Conservation (phyloP, 1,140 invertebrate genomes). For the Tetranychus cinnabarinus region DNA sequence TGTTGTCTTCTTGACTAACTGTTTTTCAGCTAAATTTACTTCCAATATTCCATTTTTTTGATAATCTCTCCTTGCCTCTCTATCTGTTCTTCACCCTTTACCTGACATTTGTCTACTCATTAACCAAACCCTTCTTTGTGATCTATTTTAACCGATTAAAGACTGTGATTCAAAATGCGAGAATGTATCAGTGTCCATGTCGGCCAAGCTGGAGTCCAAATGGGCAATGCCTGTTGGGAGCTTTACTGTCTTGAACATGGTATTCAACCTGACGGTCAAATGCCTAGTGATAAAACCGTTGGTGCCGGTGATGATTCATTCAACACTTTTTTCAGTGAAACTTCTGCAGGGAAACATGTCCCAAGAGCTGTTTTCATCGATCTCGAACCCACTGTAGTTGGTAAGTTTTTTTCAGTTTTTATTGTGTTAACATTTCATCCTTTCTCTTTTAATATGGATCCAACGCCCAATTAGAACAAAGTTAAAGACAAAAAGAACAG, state of each 20-base stretch:
- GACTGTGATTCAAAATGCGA: slow-evolving; percentile 14
- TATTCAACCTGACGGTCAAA: slow-evolving; percentile 17
- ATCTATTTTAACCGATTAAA: background rate
- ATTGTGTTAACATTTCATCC: slow-evolving; percentile 41
- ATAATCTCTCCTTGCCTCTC: no score
- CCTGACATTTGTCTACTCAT: background rate
- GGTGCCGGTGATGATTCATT: slow-evolving; percentile 53
- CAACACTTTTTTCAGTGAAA: slow-evolving; percentile 74
- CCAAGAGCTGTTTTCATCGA: slow-evolving; percentile 59
- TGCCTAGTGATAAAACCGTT: slow-evolving; percentile 18
- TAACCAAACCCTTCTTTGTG: background rate
- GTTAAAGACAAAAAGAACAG: no score
- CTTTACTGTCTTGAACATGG: slow-evolving; percentile 62
- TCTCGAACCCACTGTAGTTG: slow-evolving; percentile 62
- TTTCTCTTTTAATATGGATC: no score
- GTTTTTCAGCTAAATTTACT: no score
- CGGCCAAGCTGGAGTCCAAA: slow-evolving; percentile 68
- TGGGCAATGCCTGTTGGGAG: slow-evolving; percentile 58
- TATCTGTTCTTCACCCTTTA: background rate
- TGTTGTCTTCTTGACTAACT: no score
- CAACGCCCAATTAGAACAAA: no score
- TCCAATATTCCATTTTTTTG: no score
- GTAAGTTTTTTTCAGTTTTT: slow-evolving; percentile 37
- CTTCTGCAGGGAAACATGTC: slow-evolving; percentile 63
- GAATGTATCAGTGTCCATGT: slow-evolving; percentile 69